Base-by-base conservation (phyloP, 2,888 invertebrate species). In the Ectropis crepuscularia region DNA sequence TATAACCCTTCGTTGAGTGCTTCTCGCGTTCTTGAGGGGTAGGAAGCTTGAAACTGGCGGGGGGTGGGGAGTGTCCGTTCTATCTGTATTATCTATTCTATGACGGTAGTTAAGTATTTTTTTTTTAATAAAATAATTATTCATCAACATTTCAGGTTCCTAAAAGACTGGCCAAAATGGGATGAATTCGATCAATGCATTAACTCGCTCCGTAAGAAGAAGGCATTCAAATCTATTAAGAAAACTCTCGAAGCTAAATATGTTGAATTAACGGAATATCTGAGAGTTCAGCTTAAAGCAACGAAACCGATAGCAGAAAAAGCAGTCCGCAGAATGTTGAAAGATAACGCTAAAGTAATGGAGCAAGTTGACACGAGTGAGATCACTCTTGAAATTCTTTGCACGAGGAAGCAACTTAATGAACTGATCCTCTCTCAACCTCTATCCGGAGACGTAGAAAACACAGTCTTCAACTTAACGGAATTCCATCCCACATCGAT, bases 101-200 rank as follows among this genome's bases (percentile, higher is more conserved):
- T n/a, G n/a, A n/a, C n/a, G n/a, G n/a, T n/a, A n/a, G n/a, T n/a
- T n/a, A n/a, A n/a, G n/a, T n/a, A n/a, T n/a, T n/a, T n/a, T n/a
- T n/a, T n/a, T n/a, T n/a, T n/a, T n/a, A n/a, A n/a, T 47, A 8
- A 28, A 47, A 6, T 28, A 10, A 8, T 6, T 5, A 36, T 5
- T 45, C 0, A 16, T 47, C 4, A 12, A 6, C 45, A 39, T 55
- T 47, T n/a, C 47, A 55, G 55, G 57, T 90, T 79, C 60, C 65
- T 91, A 0, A 90, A 89, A 73, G 83, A 86, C 51, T 91, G 91
- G 91, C 89, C 91, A 0, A 79, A 83, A 10, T 91, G 91, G 91
- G 86, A 90, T 12, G 80, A 81, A 0, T 81, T 91, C 11, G 89
- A 90, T 46, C 68, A 68, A 2, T 68, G 76, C 0, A 74, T 89